Conservation (phyloP, 1,140 invertebrate species). For the Meloidogyne hapla region DNA sequence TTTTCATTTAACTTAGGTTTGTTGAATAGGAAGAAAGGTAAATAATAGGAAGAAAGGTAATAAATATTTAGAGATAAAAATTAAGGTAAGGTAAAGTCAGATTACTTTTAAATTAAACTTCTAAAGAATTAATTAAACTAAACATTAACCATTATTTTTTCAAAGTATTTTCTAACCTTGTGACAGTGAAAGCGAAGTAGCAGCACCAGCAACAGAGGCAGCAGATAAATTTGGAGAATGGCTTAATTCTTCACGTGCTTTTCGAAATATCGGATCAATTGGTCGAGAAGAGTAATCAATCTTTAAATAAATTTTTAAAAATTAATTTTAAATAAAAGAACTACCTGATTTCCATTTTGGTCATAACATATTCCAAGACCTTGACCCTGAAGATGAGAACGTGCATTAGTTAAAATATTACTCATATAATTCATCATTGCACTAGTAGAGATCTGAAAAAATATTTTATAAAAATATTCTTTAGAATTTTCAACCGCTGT, state of each 20-base stretch:
- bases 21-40: neutral
- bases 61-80: neutral
- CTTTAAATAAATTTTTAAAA: slow-evolving; percentile 25
- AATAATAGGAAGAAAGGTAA: neutral
- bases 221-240: neutral
- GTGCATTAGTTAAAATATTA: slow-evolving; percentile 44
- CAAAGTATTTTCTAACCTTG: slow-evolving; percentile 8
- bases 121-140: neutral
- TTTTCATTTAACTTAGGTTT: neutral
- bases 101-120: neutral
- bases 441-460: slow-evolving; percentile 27
- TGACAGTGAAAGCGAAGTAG: neutral
- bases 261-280: slow-evolving; percentile 51
- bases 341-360: slow-evolving; percentile 44
- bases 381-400: slow-evolving; percentile 44
- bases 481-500: neutral
- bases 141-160: neutral
- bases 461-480: neutral
- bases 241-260: slow-evolving; percentile 47
- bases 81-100: slow-evolving; percentile 2
- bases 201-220: neutral
- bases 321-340: too few species aligned
- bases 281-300: slow-evolving; percentile 52
- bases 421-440: slow-evolving; percentile 52
- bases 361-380: slow-evolving; percentile 45